Conservation (phyloP, 1,140 invertebrate species). For the Nebria ingens region DNA sequence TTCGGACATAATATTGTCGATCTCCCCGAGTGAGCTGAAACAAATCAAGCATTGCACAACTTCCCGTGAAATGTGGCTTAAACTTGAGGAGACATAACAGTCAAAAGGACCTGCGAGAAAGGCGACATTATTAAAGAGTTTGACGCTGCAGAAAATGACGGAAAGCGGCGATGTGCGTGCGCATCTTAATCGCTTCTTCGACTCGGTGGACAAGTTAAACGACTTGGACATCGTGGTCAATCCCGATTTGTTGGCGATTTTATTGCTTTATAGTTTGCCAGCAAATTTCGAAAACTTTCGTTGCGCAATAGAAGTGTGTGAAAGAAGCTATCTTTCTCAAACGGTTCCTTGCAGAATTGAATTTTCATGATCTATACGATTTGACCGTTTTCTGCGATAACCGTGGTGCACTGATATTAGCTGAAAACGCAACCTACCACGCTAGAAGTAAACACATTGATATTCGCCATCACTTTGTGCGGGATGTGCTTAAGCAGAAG, state of each 20-base stretch:
- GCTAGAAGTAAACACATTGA: no score
- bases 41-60: constrained; percentile 15
- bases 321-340: no score
- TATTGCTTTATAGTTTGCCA: constrained; percentile 26
- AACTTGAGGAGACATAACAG: constrained; percentile 19
- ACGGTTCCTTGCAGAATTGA: no score
- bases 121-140: constrained; percentile 10
- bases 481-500: no score
- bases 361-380: no score
- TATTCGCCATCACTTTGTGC: no score
- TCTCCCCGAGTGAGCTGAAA: constrained; percentile 17
- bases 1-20: constrained; percentile 19
- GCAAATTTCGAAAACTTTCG: constrained; percentile 25
- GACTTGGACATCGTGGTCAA: constrained; percentile 23
- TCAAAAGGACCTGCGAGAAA: constrained; percentile 19
- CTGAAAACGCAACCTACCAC: no score
- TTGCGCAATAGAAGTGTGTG: constrained; percentile 26
- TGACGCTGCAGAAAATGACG: constrained; percentile 21
- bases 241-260: constrained; percentile 20
- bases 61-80: constrained; percentile 21
- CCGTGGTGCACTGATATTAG: no score
- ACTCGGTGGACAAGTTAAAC: constrained; percentile 20
- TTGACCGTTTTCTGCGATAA: no score
- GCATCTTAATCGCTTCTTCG: constrained; percentile 21
- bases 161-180: constrained; percentile 19